These are phyloP conservation scores for Melanchra persicariae DNA, from an alignment of 2,888 invertebrate genomes.

Conservation along the genomic window DNA sequence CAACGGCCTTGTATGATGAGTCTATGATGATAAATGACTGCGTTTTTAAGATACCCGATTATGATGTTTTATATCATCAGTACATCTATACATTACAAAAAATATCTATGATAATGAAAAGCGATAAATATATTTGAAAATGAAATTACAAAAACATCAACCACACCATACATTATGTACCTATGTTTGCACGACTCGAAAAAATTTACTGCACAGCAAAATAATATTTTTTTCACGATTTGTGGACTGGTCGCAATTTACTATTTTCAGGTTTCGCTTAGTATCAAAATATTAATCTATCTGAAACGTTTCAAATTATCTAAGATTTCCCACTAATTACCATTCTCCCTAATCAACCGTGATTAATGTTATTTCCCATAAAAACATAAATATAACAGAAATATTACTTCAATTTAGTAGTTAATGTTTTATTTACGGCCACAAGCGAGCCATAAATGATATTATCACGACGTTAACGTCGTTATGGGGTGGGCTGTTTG, in stretches of 20 bases:
- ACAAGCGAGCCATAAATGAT: conserved; percentile 51
- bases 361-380: conserved; percentile 26
- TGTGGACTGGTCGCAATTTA: too few relatives aligned
- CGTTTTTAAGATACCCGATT: not conserved
- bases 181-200: too few relatives aligned
- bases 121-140: too few relatives aligned
- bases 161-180: too few relatives aligned
- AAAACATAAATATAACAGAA: conserved; percentile 41
- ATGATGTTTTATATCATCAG: too few relatives aligned
- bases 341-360: conserved; percentile 18
- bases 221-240: too few relatives aligned
- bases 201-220: too few relatives aligned
- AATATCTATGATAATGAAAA: too few relatives aligned
- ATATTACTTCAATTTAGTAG: conserved; percentile 49
- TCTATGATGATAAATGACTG: not conserved
- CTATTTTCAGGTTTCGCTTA: too few relatives aligned
- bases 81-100: too few relatives aligned
- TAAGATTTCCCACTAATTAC: conserved; percentile 15
- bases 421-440: conserved; percentile 58
- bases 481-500: conserved; percentile 50
- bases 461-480: conserved; percentile 58
- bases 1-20: conserved; percentile 1
- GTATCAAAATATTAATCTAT: too few relatives aligned
- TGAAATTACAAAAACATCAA: too few relatives aligned
- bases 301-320: not conserved